Percentiles rank a stretch among this genome's conserved stretches.
Conservation (phyloP, 2,113 vertebrate genomes). For the Potamarius usumacintae region DNA sequence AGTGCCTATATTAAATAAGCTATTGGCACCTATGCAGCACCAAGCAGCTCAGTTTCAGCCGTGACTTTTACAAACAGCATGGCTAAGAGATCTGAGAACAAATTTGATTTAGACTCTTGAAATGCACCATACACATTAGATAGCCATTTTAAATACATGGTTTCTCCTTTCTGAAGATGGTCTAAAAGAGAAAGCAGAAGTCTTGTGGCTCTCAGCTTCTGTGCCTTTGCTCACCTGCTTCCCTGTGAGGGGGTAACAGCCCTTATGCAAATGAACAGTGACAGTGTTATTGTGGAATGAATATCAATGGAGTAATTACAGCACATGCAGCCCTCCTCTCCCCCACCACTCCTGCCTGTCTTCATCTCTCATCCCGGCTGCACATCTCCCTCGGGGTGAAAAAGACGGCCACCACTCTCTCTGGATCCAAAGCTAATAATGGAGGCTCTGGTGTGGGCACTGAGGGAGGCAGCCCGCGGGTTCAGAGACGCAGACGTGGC, state of each 20-base stretch:
- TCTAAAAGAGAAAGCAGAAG: slow-evolving; percentile 63
- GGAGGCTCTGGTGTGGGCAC: slow-evolving; percentile 89
- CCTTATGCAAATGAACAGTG: slow-evolving; percentile 98
- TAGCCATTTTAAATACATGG: background rate
- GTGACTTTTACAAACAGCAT: background rate
- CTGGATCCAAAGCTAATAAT: slow-evolving; percentile 99
- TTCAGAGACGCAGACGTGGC: slow-evolving; percentile 91
- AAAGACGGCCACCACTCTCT: slow-evolving; percentile 81
- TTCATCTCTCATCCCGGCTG: slow-evolving; percentile 89
- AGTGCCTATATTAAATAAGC: slow-evolving; percentile 7
- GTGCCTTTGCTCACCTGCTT: slow-evolving; percentile 85
- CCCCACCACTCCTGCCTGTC: slow-evolving; percentile 73
- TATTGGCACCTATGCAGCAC: slow-evolving; percentile 10
- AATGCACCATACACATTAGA: slow-evolving; percentile 50
- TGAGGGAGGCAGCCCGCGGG: slow-evolving; percentile 90
- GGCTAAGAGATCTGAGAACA: background rate
- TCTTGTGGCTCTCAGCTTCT: slow-evolving; percentile 82
- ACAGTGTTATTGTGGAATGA: slow-evolving; percentile 99
- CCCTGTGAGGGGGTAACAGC: slow-evolving; percentile 75
- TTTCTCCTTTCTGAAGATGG: background rate
- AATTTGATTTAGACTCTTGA: slow-evolving; percentile 58
- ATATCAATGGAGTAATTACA: slow-evolving; percentile 99
- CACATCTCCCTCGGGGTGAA: slow-evolving; percentile 85
- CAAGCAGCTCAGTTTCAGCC: background rate
- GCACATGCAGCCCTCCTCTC: slow-evolving; percentile 66